Evolutionary conservation across 2,113 vertebrate species (phyloP).

Genomic region (Chionomys nivalis): DNA sequence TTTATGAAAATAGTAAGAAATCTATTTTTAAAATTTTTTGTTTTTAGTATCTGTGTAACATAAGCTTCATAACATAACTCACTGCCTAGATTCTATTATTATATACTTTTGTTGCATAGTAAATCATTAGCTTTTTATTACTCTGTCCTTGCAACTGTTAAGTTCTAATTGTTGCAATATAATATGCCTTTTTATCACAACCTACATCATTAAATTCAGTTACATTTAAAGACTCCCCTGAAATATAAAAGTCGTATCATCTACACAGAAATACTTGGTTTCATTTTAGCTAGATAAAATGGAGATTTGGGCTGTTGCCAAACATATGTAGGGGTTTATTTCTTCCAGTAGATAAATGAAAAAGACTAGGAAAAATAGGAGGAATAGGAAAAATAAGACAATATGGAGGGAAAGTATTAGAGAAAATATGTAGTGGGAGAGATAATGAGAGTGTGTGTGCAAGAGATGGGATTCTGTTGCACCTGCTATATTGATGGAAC

Average conservation of each 20-base stretch:
- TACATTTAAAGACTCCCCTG: neutral
- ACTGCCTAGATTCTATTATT: neutral
- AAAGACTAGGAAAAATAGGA: neutral
- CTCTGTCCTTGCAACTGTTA: neutral
- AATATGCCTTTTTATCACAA: neutral
- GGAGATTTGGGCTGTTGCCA: neutral
- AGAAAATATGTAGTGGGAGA: neutral
- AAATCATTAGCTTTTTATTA: slow-evolving; percentile 14
- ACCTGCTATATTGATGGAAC: neutral
- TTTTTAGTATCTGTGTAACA: slow-evolving; percentile 22
- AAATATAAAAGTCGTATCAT: too few relatives aligned
- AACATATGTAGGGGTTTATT: neutral
- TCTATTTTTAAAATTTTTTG: neutral
- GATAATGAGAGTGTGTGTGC: neutral
- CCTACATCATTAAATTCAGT: neutral
- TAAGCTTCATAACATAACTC: neutral
- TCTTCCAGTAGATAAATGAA: neutral
- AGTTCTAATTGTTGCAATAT: neutral
- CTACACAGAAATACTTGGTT: neutral
- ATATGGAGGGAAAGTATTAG: neutral
- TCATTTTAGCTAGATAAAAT: slow-evolving; percentile 1
- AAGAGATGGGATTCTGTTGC: neutral
- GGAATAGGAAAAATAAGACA: neutral
- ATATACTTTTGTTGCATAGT: neutral
- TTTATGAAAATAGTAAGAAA: neutral